These are phyloP conservation scores for Ficedula albicollis DNA, from an alignment of 2,797 vertebrate genomes.

Conservation along the genomic window DNA sequence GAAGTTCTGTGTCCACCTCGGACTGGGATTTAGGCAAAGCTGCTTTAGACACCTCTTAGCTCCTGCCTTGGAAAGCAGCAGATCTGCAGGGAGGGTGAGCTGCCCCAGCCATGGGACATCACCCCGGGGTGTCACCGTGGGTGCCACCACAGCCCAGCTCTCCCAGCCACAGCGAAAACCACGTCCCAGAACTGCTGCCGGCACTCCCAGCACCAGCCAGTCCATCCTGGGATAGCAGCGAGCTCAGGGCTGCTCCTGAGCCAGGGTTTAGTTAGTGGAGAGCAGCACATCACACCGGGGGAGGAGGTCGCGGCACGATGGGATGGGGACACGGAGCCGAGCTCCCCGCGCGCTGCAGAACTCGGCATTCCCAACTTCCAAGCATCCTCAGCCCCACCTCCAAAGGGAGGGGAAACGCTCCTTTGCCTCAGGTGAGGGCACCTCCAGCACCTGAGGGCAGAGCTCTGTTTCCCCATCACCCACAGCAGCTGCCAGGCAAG, in stretches of 20 bases:
- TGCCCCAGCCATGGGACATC: fast-evolving
- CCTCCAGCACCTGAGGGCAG: not conserved
- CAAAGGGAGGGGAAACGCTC: not conserved
- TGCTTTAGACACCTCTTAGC: not conserved
- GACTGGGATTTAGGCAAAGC: conserved; percentile 1
- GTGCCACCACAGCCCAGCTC: not conserved
- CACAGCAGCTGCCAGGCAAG: not conserved
- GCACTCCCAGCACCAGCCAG: not conserved
- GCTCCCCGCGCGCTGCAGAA: not conserved
- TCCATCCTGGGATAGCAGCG: not conserved
- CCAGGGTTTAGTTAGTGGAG: not conserved
- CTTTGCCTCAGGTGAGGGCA: not conserved
- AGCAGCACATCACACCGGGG: not conserved
- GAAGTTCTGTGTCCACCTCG: not conserved
- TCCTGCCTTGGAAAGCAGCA: not conserved
- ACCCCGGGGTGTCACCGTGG: not conserved
- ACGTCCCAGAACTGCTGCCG: fast-evolving
- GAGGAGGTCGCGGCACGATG: fast-evolving
- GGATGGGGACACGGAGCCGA: fast-evolving
- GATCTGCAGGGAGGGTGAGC: not conserved
- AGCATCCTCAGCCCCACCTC: not conserved
- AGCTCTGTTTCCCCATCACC: not conserved
- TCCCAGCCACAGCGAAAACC: not conserved
- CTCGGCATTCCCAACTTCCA: not conserved
- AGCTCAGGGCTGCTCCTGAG: not conserved